A percentile compares a stretch with the other conserved stretches of the same genome.
Conservation (phyloP, 2,113 vertebrate genomes). For the Cavia porcellus region DNA sequence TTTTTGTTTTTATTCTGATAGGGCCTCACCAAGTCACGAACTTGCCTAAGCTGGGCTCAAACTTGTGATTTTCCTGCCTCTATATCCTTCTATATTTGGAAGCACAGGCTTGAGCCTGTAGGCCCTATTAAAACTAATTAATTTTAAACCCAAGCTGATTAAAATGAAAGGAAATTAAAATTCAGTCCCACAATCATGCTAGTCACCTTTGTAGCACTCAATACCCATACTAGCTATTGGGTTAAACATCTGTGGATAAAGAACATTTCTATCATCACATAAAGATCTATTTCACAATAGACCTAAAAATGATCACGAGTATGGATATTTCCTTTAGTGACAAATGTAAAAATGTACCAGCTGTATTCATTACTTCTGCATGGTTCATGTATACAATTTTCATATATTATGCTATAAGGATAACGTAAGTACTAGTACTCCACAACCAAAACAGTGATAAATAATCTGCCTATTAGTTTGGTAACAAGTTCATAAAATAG, state of each 20-base stretch:
- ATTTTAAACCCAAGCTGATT: constrained; percentile 46
- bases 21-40: background rate
- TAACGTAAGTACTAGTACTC: background rate
- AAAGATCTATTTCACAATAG: background rate
- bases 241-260: background rate
- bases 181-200: background rate
- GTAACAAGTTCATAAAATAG: background rate
- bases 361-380: background rate
- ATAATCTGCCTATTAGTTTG: constrained; percentile 27
- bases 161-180: constrained; percentile 38
- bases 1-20: background rate
- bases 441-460: constrained; percentile 7
- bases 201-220: constrained; percentile 30
- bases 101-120: background rate
- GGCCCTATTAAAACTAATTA: background rate
- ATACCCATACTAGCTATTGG: background rate
- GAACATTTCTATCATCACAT: background rate
- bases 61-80: background rate
- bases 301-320: background rate
- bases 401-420: background rate
- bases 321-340: background rate
- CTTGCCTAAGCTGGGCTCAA: background rate
- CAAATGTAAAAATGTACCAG: background rate
- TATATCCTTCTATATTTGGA: background rate
- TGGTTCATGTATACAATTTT: background rate